These are phyloP conservation scores for Maccullochella peelii DNA, from an alignment of 2,113 vertebrate species.

Conservation along the genomic window DNA sequence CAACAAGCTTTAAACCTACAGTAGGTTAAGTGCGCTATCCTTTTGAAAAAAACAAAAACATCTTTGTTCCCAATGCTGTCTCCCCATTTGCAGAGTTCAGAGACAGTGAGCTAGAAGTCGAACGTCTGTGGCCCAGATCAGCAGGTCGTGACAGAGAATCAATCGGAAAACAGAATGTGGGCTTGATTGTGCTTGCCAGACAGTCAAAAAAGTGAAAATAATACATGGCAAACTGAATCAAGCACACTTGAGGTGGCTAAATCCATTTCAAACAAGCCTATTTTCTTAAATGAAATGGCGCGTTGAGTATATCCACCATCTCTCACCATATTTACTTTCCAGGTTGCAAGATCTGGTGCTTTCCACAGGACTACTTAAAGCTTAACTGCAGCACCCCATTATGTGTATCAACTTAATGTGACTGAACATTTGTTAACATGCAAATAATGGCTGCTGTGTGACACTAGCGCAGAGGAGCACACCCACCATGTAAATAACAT, in stretches of 20 bases:
- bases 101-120: conserved; percentile 39
- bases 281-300: not conserved
- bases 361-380: conserved; percentile 56
- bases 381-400: conserved; percentile 34
- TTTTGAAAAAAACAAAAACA: conserved; percentile 11
- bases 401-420: conserved; percentile 10
- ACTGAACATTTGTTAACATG: conserved; percentile 25
- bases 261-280: not conserved
- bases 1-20: conserved; percentile 19
- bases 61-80: conserved; percentile 65
- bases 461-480: conserved; percentile 12
- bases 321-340: conserved; percentile 7
- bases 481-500: not conserved
- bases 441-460: conserved; percentile 33
- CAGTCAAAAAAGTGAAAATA: conserved; percentile 14
- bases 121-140: conserved; percentile 50
- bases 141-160: conserved; percentile 45
- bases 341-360: conserved; percentile 28
- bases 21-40: conserved; percentile 30
- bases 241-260: conserved; percentile 22
- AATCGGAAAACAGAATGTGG: not conserved
- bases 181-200: conserved; percentile 52
- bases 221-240: conserved; percentile 50
- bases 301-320: not conserved
- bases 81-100: conserved; percentile 29